Evolutionary conservation across 2,797 vertebrate genomes (phyloP).

Genomic region (Scleropages formosus): DNA sequence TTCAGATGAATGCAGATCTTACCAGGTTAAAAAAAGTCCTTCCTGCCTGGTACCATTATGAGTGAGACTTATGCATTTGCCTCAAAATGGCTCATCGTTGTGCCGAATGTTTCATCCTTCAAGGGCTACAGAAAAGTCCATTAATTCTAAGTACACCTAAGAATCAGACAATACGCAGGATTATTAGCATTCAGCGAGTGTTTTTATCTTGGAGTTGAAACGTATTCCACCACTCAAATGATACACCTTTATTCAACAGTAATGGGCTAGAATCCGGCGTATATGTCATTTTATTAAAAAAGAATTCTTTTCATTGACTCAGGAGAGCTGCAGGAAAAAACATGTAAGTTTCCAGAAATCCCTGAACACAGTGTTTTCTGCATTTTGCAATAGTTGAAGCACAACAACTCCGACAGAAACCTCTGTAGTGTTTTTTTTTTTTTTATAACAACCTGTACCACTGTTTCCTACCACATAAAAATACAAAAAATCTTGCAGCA

Average conservation of each 20-base stretch:
- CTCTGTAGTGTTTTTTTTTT: too few species aligned
- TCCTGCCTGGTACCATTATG: background rate
- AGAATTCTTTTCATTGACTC: too few species aligned
- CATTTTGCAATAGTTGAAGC: too few species aligned
- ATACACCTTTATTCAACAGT: background rate
- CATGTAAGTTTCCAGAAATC: too few species aligned
- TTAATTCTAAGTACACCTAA: background rate
- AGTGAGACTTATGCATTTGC: conserved; percentile 9
- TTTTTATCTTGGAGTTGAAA: conserved; percentile 10
- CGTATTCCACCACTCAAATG: background rate
- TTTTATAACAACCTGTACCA: too few species aligned
- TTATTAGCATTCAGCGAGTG: background rate
- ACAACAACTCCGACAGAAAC: too few species aligned
- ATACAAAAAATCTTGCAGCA: too few species aligned
- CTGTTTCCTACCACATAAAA: too few species aligned
- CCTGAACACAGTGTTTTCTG: too few species aligned
- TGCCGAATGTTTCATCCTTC: background rate
- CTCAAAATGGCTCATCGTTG: conserved; percentile 3
- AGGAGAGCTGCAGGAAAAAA: too few species aligned
- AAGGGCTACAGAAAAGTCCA: background rate
- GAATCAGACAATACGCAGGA: background rate
- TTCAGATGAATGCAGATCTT: conserved; percentile 1
- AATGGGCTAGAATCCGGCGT: too few species aligned
- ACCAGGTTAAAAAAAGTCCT: background rate
- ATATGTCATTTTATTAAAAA: too few species aligned